Conservation (phyloP, 2,888 invertebrate species). For the Drosophila conformis region DNA sequence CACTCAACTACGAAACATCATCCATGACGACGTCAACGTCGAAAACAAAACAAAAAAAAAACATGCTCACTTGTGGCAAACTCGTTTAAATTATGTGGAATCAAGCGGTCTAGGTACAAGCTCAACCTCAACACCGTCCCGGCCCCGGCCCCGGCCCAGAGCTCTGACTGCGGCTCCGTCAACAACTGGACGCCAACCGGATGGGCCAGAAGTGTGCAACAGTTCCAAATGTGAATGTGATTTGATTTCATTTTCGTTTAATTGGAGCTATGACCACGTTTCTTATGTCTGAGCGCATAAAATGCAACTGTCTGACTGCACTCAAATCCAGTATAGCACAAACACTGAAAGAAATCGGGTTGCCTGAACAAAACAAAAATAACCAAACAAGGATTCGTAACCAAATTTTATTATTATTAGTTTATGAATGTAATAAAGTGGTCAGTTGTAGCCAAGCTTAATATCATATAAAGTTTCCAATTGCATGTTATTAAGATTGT, state of each 20-base stretch:
- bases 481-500: background rate
- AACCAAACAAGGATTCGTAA: background rate
- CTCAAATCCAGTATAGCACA: conserved; percentile 4
- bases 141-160: conserved; percentile 7
- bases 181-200: conserved; percentile 52
- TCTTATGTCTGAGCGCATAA: conserved; percentile 51
- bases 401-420: background rate
- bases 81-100: conserved; percentile 75
- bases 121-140: conserved; percentile 25
- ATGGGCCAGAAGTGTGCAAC: conserved; percentile 64
- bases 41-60: conserved; percentile 39
- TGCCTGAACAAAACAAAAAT: background rate
- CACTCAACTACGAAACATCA: conserved; percentile 74
- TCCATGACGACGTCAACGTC: conserved; percentile 53
- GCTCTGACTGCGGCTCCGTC: conserved; percentile 1
- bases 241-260: conserved; percentile 71
- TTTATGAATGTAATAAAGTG: background rate
- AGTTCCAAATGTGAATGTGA: conserved; percentile 62
- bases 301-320: conserved; percentile 42
- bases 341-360: conserved; percentile 33
- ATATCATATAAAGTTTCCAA: background rate
- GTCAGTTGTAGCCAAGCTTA: background rate
- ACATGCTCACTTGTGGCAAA: conserved; percentile 77
- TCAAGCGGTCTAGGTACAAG: conserved; percentile 46
- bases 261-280: conserved; percentile 70